phyloP scores from a whole-genome alignment of 2,113 vertebrate genomes.

The Protomyctophum bolini region DNA sequence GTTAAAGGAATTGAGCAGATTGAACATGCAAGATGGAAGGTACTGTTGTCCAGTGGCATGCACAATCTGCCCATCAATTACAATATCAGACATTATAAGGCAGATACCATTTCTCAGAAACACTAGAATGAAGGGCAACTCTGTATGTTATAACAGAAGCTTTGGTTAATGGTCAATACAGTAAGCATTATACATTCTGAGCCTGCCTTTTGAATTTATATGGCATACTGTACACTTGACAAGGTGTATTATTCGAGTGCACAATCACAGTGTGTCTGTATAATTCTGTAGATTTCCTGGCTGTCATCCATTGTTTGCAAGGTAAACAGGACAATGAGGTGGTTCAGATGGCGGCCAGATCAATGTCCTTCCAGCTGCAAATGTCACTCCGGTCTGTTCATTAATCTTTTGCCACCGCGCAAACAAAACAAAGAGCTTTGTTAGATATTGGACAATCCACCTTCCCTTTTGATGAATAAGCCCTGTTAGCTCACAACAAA shows the following conservation, averaged over 20 bases:
- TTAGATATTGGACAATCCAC: conserved; percentile 57
- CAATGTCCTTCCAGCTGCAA: conserved; percentile 70
- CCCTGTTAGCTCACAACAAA: conserved; percentile 49
- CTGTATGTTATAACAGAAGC: conserved; percentile 24
- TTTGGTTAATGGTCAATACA: conserved; percentile 49
- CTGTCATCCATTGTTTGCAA: conserved; percentile 56
- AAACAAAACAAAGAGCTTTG: conserved; percentile 65
- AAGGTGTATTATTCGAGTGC: too few species aligned
- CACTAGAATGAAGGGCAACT: neutral
- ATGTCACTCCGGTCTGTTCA: conserved; percentile 70
- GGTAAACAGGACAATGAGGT: conserved; percentile 67
- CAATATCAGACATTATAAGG: too few species aligned
- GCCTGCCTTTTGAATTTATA: conserved; percentile 20
- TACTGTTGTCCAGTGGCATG: too few species aligned
- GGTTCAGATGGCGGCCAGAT: conserved; percentile 62
- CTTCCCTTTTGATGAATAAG: conserved; percentile 61
- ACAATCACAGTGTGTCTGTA: neutral
- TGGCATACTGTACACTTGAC: too few species aligned
- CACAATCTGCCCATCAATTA: too few species aligned
- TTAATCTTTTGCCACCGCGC: conserved; percentile 69
- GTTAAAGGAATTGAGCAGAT: too few species aligned
- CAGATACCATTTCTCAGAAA: too few species aligned
- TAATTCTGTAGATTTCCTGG: conserved; percentile 34
- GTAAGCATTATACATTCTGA: conserved; percentile 25
- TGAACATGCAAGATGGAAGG: too few species aligned